A percentile compares a stretch with the other conserved stretches of the same genome.
phyloP scores from a whole-genome alignment of 2,888 invertebrate species.

The Lithophane leautieri region DNA sequence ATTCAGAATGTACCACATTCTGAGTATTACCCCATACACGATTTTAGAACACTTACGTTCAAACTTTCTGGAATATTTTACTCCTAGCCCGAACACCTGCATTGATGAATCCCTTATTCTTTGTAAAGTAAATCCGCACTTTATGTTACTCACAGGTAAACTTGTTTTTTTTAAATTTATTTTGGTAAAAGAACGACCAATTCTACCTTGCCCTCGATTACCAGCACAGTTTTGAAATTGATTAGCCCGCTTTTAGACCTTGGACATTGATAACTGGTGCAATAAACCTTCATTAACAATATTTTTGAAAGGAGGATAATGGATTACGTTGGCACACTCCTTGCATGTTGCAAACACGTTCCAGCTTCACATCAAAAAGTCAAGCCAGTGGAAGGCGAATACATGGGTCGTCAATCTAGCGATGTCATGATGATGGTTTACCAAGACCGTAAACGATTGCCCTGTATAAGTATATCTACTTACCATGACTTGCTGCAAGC shows the following conservation, averaged over 20 bases:
- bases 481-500: not conserved
- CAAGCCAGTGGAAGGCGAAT: slow-evolving; percentile 1
- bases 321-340: slow-evolving; percentile 5
- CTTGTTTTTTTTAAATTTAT: not conserved
- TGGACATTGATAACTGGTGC: not conserved
- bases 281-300: not conserved
- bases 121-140: no score
- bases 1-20: no score
- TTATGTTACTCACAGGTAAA: no score
- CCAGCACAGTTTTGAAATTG: slow-evolving; percentile 2
- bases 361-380: slow-evolving; percentile 2
- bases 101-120: no score
- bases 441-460: slow-evolving; percentile 8
- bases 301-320: not conserved
- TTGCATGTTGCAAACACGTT: slow-evolving; percentile 2
- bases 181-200: not conserved
- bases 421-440: slow-evolving; percentile 6
- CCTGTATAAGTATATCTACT: not conserved
- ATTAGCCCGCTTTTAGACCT: not conserved
- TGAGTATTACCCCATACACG: no score
- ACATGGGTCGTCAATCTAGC: not conserved
- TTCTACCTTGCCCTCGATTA: not conserved
- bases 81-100: no score
- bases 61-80: no score
- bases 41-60: no score